Conservation (phyloP, 2,888 invertebrate species). For the Chloroclystis v-ata region DNA sequence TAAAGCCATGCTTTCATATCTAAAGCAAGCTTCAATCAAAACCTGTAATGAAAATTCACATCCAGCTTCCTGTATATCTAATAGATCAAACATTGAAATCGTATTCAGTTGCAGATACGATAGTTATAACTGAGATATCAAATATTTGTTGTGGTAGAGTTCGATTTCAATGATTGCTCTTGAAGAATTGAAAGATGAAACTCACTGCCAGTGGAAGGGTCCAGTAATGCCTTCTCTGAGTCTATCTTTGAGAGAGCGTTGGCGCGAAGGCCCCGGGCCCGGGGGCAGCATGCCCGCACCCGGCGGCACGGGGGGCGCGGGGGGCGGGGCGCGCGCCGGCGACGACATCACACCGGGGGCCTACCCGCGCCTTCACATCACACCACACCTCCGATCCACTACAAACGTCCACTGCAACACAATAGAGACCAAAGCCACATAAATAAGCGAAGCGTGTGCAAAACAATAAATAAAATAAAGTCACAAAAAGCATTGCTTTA, state of each 20-base stretch:
- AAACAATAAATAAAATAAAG: constrained; percentile 30
- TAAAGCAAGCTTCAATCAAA: constrained; percentile 19
- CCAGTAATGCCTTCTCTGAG: constrained; percentile 88
- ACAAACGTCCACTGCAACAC: constrained; percentile 71
- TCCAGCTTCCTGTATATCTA: constrained; percentile 14
- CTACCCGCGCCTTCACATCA: constrained; percentile 51
- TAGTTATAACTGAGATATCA: neutral
- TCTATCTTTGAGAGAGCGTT: constrained; percentile 87
- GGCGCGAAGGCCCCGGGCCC: constrained; percentile 81
- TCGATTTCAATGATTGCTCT: constrained; percentile 13
- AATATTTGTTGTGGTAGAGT: constrained; percentile 7
- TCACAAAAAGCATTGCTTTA: constrained; percentile 34
- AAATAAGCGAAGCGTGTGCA: constrained; percentile 65
- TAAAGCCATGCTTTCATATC: constrained; percentile 26
- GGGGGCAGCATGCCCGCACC: constrained; percentile 69
- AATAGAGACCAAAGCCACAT: constrained; percentile 69
- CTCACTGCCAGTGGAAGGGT: constrained; percentile 90
- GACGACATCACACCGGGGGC: constrained; percentile 55
- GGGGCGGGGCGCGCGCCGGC: constrained; percentile 60
- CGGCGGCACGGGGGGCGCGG: constrained; percentile 48
- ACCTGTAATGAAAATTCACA: constrained; percentile 7
- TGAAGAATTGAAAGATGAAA: constrained; percentile 39
- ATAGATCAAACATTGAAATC: constrained; percentile 19
- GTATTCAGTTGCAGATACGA: constrained; percentile 8
- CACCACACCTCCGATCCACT: constrained; percentile 57